Evolutionary conservation across 2,797 vertebrate species (phyloP), one percentile per base, ranked within the genome.

Genomic region (Kryptolebias ocellatus): DNA sequence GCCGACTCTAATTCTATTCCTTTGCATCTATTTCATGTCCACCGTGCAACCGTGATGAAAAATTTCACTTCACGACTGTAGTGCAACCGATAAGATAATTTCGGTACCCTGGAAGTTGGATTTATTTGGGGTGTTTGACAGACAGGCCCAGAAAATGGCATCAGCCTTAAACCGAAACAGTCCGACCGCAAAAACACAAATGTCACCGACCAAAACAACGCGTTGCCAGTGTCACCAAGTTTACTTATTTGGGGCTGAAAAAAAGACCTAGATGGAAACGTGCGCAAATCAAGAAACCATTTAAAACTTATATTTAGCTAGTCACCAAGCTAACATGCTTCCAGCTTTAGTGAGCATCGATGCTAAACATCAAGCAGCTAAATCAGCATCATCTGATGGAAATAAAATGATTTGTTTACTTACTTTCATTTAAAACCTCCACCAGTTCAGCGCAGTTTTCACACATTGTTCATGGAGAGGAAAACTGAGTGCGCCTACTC

Each of bases 371-470:
- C 53, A 8, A 60, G 67, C 52, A 67, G 78, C 80, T 72, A 74
- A 4, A 56, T 20, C 57, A 60, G 51, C 63, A 24, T 39, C 70
- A 46, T 5, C 27, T 24, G 16, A 4, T 60, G 50, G 27, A 31
- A 76, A 72, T 44, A 70, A 37, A 73, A 76, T 27, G 3, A 11
- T 12, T 57, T 37, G 27, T 56, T 55, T 68, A 97, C 96, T 97
- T 95, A 98, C 97, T 98, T 93, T 98, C 96, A 91, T 97, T 98
- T 92, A 99, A 95, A 93, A 98, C 97, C 95, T 98, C 96, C 95
- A 99, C 95, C 95, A 99, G 95, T 95, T 98, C 97, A 92, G 96
- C 96, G 94, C 97, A 99, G 95, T 97, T 98, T 92, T 99, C 97
- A 94, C 97, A 99, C 97, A 98, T 99, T 92, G 96, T 97, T 98